Conservation (phyloP, 2,888 invertebrate species). For the Cephus pygmeus region DNA sequence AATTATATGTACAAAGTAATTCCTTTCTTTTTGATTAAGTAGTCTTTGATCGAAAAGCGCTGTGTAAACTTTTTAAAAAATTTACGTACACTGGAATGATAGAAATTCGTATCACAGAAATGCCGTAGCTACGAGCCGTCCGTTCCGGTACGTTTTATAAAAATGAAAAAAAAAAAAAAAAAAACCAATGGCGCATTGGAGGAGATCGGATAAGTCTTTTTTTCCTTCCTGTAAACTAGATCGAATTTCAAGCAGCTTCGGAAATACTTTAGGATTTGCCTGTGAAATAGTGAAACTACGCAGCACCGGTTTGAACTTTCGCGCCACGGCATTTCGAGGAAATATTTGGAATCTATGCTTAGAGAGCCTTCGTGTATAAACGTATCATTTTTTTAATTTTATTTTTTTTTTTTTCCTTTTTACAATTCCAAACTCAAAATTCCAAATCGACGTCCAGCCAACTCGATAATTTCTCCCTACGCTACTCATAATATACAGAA, state of each 20-base stretch:
- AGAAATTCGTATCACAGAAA: constrained; percentile 43
- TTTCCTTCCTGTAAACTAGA: background rate
- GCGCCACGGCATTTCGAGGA: constrained; percentile 31
- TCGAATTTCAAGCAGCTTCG: background rate
- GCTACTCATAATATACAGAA: background rate
- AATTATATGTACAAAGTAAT: constrained; percentile 24
- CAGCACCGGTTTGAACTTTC: background rate
- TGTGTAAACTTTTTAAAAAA: constrained; percentile 26
- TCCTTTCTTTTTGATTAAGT: constrained; percentile 31
- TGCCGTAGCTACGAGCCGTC: constrained; percentile 14
- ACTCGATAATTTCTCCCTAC: background rate
- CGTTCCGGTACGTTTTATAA: background rate
- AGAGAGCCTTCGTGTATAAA: constrained; percentile 22
- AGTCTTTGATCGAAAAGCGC: constrained; percentile 33
- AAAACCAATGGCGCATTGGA: background rate
- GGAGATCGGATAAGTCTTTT: background rate
- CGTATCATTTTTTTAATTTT: background rate
- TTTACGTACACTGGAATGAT: constrained; percentile 41
- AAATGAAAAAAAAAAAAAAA: background rate
- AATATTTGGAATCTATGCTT: constrained; percentile 36
- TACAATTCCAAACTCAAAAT: background rate
- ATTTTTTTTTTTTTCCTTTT: background rate
- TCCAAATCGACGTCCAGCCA: constrained; percentile 8
- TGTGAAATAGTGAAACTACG: background rate
- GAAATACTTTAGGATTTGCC: background rate